Evolutionary conservation across 2,797 vertebrate genomes (phyloP).

Genomic region (Pogonophryne albipinna): DNA sequence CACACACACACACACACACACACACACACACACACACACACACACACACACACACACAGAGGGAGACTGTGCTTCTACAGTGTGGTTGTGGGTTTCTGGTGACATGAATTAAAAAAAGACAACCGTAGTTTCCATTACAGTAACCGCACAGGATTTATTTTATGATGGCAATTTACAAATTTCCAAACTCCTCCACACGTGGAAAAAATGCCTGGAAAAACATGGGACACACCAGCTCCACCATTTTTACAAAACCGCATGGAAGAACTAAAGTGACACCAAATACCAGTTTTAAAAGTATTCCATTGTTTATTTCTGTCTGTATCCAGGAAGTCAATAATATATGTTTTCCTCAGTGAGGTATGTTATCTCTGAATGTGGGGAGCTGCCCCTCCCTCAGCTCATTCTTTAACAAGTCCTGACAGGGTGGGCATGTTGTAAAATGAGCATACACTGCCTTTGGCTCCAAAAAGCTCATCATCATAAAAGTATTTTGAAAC

Average conservation of each 20-base stretch:
- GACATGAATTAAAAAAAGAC: background rate
- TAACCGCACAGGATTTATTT: background rate
- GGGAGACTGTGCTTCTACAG: background rate
- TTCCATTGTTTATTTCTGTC: conserved; percentile 35
- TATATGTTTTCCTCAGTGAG: conserved; percentile 30
- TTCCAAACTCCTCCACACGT: conserved; percentile 24
- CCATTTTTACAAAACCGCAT: conserved; percentile 8
- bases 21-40: too few relatives aligned
- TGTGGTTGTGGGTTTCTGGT: background rate
- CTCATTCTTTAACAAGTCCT: conserved; percentile 75
- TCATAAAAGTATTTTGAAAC: conserved; percentile 42
- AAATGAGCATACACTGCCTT: conserved; percentile 23
- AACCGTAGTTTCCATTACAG: background rate
- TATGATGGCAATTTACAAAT: conserved; percentile 1
- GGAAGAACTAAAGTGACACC: conserved; percentile 20
- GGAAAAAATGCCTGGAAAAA: conserved; percentile 24
- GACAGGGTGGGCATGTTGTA: conserved; percentile 59
- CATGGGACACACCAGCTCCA: conserved; percentile 5
- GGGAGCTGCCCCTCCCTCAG: conserved; percentile 45
- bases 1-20: too few relatives aligned
- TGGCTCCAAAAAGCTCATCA: conserved; percentile 29
- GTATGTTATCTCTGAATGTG: conserved; percentile 44
- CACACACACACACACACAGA: too few relatives aligned
- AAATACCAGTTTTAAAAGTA: conserved; percentile 31
- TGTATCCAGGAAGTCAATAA: conserved; percentile 39